These are phyloP conservation scores for Drosophila biarmipes DNA, from an alignment of 1,140 invertebrate genomes.

Conservation along the genomic window DNA sequence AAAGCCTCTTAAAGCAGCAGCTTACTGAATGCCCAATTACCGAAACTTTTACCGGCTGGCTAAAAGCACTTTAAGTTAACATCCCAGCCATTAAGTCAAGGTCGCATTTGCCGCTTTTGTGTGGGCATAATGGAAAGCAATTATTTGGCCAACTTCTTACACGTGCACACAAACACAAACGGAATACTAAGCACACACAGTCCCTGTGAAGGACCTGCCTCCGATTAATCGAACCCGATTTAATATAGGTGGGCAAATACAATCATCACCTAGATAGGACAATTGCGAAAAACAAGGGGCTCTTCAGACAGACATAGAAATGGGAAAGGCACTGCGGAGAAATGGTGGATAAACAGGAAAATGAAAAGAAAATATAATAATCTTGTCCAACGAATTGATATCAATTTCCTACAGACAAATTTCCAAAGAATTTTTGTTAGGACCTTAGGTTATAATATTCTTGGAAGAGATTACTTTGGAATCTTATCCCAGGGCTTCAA, in stretches of 20 bases:
- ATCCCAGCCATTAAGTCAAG: slow-evolving; percentile 31
- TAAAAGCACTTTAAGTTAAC: slow-evolving; percentile 36
- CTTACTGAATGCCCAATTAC: slow-evolving; percentile 36
- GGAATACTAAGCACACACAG: slow-evolving; percentile 18
- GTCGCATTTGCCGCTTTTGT: slow-evolving; percentile 35
- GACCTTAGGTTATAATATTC: too few species aligned
- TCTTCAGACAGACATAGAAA: slow-evolving; percentile 11
- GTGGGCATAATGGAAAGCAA: slow-evolving; percentile 59
- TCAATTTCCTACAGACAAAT: too few species aligned
- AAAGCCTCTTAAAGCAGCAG: slow-evolving; percentile 22
- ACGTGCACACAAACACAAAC: slow-evolving; percentile 5
- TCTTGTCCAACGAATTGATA: too few species aligned
- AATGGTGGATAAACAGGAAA: too few species aligned
- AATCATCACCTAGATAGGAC: slow-evolving; percentile 8
- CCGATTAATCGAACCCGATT: slow-evolving; percentile 42
- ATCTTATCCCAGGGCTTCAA: too few species aligned
- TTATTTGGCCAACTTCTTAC: slow-evolving; percentile 51
- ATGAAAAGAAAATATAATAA: too few species aligned
- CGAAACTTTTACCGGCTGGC: slow-evolving; percentile 25
- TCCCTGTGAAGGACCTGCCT: neutral
- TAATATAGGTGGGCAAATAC: slow-evolving; percentile 35
- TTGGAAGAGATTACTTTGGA: too few species aligned
- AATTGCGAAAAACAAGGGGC: slow-evolving; percentile 10
- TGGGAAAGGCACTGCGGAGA: neutral
- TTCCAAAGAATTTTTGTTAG: too few species aligned